phyloP scores from a whole-genome alignment of 2,888 invertebrate species.

The Lycaena phlaeas region DNA sequence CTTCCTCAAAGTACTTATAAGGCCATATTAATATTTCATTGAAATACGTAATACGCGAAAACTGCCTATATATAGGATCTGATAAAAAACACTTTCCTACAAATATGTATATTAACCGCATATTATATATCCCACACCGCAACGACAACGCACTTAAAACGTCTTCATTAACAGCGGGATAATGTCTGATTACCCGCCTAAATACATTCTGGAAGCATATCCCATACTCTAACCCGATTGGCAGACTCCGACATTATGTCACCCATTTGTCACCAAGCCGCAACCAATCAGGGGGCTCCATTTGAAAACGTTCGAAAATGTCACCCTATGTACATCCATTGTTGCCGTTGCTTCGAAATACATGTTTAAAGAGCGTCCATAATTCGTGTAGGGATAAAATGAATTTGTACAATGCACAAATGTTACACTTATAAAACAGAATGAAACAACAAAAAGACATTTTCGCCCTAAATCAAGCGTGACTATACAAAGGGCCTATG shows the following conservation, averaged over 20 bases:
- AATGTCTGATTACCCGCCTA: slow-evolving; percentile 28
- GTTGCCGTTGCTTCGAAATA: neutral
- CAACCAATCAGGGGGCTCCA: slow-evolving; percentile 42
- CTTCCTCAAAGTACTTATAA: too few species aligned
- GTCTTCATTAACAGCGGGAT: neutral
- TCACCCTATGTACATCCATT: slow-evolving; percentile 40
- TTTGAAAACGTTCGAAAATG: slow-evolving; percentile 49
- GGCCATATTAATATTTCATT: too few species aligned
- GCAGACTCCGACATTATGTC: slow-evolving; percentile 44
- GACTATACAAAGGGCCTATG: slow-evolving; percentile 61
- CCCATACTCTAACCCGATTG: slow-evolving; percentile 35
- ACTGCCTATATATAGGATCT: neutral
- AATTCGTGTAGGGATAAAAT: slow-evolving; percentile 9
- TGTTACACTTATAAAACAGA: slow-evolving; percentile 58
- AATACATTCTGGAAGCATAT: slow-evolving; percentile 28
- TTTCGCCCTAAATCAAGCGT: slow-evolving; percentile 66
- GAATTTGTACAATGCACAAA: slow-evolving; percentile 38
- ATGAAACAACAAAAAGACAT: slow-evolving; percentile 68
- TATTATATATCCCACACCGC: neutral
- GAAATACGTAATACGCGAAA: neutral
- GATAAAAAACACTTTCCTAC: too few species aligned
- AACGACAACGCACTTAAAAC: slow-evolving; percentile 1
- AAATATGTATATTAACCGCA: too few species aligned
- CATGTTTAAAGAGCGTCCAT: slow-evolving; percentile 20
- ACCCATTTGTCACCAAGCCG: slow-evolving; percentile 67